Conservation (phyloP, 1,140 invertebrate species). For the Homalodisca vitripennis region DNA sequence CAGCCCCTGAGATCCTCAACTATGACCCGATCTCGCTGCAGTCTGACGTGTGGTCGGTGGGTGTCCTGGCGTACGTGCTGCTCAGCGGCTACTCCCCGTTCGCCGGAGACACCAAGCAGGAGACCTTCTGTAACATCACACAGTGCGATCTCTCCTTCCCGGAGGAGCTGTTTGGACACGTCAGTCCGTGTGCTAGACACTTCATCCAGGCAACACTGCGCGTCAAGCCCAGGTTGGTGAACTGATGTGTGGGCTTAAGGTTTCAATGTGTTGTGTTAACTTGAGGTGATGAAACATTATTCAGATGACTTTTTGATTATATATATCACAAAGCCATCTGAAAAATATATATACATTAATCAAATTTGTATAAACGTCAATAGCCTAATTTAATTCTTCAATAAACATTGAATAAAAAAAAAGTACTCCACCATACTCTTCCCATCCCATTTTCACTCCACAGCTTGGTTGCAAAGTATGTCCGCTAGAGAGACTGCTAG, state of each 20-base stretch:
- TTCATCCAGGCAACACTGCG: conserved; percentile 62
- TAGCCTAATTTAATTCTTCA: no score
- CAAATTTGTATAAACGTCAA: no score
- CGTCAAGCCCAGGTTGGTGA: conserved; percentile 41
- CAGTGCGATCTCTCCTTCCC: conserved; percentile 88
- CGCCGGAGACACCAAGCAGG: conserved; percentile 90
- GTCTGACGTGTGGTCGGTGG: conserved; percentile 90
- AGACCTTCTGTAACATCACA: conserved; percentile 93
- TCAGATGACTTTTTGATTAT: not conserved
- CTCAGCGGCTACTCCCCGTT: conserved; percentile 91
- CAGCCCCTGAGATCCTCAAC: conserved; percentile 89
- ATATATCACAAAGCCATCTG: no score
- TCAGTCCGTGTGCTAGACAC: conserved; percentile 79
- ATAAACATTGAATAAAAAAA: no score
- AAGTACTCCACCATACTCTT: no score
- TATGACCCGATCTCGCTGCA: conserved; percentile 90
- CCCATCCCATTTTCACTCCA: no score
- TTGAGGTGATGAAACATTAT: not conserved
- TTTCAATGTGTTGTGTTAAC: not conserved
- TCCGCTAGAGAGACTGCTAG: no score
- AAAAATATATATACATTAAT: no score
- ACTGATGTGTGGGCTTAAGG: not conserved
- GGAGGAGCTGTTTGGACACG: conserved; percentile 80
- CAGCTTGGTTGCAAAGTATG: no score
- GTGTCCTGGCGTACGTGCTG: conserved; percentile 90